Base-by-base conservation (phyloP, 2,888 invertebrate species). In the Antitype chi region DNA sequence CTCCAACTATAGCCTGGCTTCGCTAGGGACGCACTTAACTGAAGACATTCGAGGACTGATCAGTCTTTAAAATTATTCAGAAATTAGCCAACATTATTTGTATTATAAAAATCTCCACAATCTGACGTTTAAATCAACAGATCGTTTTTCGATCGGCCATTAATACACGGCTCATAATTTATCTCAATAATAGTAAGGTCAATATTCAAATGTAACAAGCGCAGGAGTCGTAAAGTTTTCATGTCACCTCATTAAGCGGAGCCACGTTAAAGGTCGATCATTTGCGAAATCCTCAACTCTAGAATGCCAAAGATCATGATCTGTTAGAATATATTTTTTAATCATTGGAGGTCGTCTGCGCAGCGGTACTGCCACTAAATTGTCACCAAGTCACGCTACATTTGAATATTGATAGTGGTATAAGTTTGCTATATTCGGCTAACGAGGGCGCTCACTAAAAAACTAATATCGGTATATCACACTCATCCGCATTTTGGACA, bases 391-490 rank as follows among this genome's bases (percentile, higher is more conserved):
- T 93, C 92, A 90, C 92, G 87, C 92, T 93, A 93, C 92, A 95
- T 95, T 94, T 92, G 80, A 93, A 94, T 94, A 94, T 95, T 93
- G 94, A 94, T 94, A 93, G 93, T 90, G 91, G 78, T 82, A 84
- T 80, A 83, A 77, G 92, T 93, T 95, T 89, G 94, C 94, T 91
- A 93, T 89, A 92, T 91, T 92, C 92, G 92, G 89, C 92, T 95
- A 95, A 95, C 94, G 94, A 95, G 93, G 92, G 90, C 86, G 90
- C 85, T 89, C 93, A 92, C 93, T 92, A 94, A 94, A 94, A 94
- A 94, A 93, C 92, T 92, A 93, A 95, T 95, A 94, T 93, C 96
- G 94, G 94, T 96, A 96, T 95, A 95, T 96, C 95, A 96, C 95
- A 91, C 91, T 92, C 94, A 94, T 94, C 94, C 93, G 94, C 93